Evolutionary conservation across 2,113 vertebrate species (phyloP).

Genomic region (Caracal caracal): DNA sequence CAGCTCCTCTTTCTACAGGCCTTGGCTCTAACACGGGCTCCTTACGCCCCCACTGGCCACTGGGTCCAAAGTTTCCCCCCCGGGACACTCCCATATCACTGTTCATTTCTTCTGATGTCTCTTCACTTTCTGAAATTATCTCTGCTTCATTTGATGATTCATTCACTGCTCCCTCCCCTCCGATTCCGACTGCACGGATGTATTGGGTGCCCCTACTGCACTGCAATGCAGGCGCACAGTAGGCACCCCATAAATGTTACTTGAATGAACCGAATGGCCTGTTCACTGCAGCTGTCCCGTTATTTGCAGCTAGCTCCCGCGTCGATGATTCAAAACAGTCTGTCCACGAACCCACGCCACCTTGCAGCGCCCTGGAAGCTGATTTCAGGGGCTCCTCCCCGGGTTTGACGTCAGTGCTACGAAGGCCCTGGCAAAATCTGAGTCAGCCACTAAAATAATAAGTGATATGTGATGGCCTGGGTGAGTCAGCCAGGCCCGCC

Average conservation of each 20-base stretch:
- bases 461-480: fast-evolving
- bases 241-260: not conserved
- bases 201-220: fast-evolving
- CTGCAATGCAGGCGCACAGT: not conserved
- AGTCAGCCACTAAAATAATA: not conserved
- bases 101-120: not conserved
- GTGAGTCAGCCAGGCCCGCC: constrained; percentile 5
- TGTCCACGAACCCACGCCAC: fast-evolving
- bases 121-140: not conserved
- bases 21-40: not conserved
- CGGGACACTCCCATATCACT: not conserved
- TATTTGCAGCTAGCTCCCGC: not conserved
- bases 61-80: not conserved
- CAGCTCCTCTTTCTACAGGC: not conserved
- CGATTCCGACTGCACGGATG: not conserved
- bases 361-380: not conserved
- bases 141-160: not conserved
- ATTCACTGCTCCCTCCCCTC: too few relatives aligned
- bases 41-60: not conserved
- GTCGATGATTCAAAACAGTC: not conserved
- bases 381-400: not conserved
- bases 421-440: not conserved
- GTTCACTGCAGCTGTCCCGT: not conserved
- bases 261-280: not conserved
- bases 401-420: not conserved